Base-by-base conservation (phyloP, 2,888 invertebrate species). In the Agrochola macilenta region DNA sequence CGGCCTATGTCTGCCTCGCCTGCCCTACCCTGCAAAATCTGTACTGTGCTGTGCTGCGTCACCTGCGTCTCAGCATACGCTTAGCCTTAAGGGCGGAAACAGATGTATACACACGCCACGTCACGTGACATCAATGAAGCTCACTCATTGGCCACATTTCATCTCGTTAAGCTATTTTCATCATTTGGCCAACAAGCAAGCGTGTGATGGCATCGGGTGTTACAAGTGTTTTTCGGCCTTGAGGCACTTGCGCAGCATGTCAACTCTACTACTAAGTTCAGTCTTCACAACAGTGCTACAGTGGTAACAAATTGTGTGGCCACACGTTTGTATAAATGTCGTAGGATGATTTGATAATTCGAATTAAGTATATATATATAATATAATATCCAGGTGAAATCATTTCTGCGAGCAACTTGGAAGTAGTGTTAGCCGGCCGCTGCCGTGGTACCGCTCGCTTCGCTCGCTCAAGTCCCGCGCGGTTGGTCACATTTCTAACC, bases 221-320 rank as follows among this genome's bases (percentile, higher is more conserved):
- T 23, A 43, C 52, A 43, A 75, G 74, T 43, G 39, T 43, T 39
- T 43, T 49, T 60, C 60, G 26, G 9, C 30, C 39, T 30, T 39
- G 0, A 39, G 39, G 39, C 60, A 43, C 23, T 35, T 46, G 43
- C 43, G 9, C 49, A 23, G 35, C 35, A 17, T 12, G 14, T 26
- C 43, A 23, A n/a, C 23, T 49, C 49, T 77, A 77, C n/a, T n/a
- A 35, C 58, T 69, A 43, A n/a, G 43, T 39, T 79, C 79, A 77
- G 70, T 76, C 69, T 79, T 43, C 0, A 7, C 12, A 35, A 52
- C 20, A 43, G 49, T 20, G 7, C 52, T 52, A 20, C 52, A 52
- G 20, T 30, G 17, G 8, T 8, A 26, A n/a, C 58, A 39, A 23
- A 23, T 9, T 17, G 35, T 46, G n/a, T 8, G 35, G 68, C 26